phyloP scores from a whole-genome alignment of 2,113 vertebrate genomes.

The Phyllostomus discolor region DNA sequence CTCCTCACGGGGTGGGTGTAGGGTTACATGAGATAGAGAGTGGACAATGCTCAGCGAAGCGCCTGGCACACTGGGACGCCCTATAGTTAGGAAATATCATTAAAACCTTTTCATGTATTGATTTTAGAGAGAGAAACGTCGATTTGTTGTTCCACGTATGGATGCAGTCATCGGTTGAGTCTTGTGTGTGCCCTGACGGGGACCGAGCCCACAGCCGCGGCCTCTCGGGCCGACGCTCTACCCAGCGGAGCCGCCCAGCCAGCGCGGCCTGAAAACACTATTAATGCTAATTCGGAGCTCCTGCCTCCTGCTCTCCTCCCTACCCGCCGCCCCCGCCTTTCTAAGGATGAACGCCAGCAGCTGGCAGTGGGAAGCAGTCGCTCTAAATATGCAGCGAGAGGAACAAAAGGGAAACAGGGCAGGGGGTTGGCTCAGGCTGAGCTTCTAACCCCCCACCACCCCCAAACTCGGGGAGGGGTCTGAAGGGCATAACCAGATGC shows the following conservation, averaged over 20 bases:
- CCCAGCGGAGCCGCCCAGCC: no score
- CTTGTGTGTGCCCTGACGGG: no score
- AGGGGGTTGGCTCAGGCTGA: neutral
- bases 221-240: no score
- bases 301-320: neutral
- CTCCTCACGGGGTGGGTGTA: accelerated
- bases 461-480: neutral
- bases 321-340: neutral
- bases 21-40: accelerated
- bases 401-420: conserved; percentile 62
- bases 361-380: conserved; percentile 65
- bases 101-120: no score
- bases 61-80: neutral
- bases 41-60: neutral
- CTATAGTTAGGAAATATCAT: neutral
- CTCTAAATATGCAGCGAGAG: conserved; percentile 54
- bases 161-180: no score
- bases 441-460: neutral
- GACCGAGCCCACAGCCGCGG: no score
- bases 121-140: no score
- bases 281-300: neutral
- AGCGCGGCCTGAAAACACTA: neutral
- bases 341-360: conserved; percentile 47
- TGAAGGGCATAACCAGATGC: neutral
- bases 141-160: no score